Percentiles rank a stretch among this genome's conserved stretches.
Conservation (phyloP, 2,888 invertebrate genomes). For the Cephus runcator region DNA sequence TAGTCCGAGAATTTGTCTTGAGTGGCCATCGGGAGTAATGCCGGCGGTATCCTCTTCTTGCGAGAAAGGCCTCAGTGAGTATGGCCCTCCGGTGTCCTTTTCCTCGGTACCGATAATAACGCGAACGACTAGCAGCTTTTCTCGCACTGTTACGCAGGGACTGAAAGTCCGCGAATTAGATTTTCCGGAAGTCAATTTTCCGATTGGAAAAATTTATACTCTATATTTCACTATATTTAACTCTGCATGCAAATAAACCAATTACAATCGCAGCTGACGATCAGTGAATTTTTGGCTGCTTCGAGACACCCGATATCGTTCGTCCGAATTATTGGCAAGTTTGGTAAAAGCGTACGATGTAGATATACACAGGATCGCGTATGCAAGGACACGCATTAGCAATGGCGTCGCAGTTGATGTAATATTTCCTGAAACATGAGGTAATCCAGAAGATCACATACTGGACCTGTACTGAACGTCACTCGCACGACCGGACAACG, state of each 20-base stretch:
- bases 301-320: background rate
- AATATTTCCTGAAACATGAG: constrained; percentile 44
- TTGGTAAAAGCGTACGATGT: background rate
- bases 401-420: constrained; percentile 29
- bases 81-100: background rate
- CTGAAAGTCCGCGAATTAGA: background rate
- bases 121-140: background rate
- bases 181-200: background rate
- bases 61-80: background rate
- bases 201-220: too few species aligned
- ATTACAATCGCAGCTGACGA: background rate
- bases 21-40: background rate
- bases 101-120: too few species aligned
- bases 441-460: constrained; percentile 13
- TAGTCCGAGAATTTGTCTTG: background rate
- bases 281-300: background rate
- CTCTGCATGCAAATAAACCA: background rate
- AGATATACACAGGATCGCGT: background rate
- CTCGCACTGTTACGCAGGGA: background rate
- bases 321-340: background rate
- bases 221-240: background rate
- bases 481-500: constrained; percentile 37
- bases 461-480: constrained; percentile 13
- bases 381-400: background rate
- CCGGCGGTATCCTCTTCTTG: background rate